Base-by-base conservation (phyloP, 53 echinoderm and acorn worm species). In the Echinarachnius parma region DNA sequence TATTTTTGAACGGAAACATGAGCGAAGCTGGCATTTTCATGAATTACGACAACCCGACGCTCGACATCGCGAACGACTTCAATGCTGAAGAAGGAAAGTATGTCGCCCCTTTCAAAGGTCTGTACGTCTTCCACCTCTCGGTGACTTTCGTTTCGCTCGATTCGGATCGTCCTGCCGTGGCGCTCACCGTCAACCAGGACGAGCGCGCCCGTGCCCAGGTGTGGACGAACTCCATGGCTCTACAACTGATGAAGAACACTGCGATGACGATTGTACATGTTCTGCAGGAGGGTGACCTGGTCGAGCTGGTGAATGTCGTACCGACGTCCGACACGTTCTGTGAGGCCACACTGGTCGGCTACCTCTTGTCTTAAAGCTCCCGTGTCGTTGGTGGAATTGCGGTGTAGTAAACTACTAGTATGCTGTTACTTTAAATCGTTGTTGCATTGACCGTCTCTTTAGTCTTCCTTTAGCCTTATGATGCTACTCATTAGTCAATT, bases 51-150 rank as follows among this genome's bases (percentile, higher is more conserved):
- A 14, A 21, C 15, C 53, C 69, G 15, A 32, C 53, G 20, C 9
- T 69, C 22, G 15, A 69, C 16, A 69, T 69, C 50, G 34, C 32
- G 20, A 13, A 11, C 3, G 69, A 69, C 15, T 69, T 69, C 69
- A 5, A 53, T 34, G 8, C 8, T 11, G 52, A 69, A 13, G 24
- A 14, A 4, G 69, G 69, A 21, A 34, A 23, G 20, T 69, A 52
- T 23, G 3, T 16, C 21, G 34, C 14, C 31, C 53, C 69, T 3
- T 1, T 53, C 10, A 50, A 33, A 34, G 69, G 69, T 15, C 21
- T 69, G 10, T 69, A 69, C 46, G 15, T 69, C 21, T 69, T 69
- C 33, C 69, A 69, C 53, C 69, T 69, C 10, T 31, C 50, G 5
- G 69, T 22, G 22, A 69, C 53, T n/a, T 69, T 69, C 53, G 46